A percentile compares a stretch with the other conserved stretches of the same genome.
phyloP scores from a whole-genome alignment of 1,140 invertebrate species.

The Chrysomallon squamiferum region DNA sequence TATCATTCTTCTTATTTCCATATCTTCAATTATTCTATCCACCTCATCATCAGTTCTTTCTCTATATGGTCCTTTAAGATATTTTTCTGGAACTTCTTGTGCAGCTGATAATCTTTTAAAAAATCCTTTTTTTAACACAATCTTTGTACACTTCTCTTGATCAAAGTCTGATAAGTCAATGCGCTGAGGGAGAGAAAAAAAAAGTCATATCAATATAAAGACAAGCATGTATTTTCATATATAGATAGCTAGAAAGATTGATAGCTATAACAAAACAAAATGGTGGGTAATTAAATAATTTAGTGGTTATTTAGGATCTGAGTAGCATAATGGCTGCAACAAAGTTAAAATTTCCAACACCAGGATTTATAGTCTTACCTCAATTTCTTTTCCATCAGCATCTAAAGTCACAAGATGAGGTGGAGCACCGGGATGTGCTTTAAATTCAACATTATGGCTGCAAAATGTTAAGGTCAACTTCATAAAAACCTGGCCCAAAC shows the following conservation, averaged over 20 bases:
- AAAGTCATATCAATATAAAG: too few relatives aligned
- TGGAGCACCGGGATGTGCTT: slow-evolving; percentile 31
- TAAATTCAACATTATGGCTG: slow-evolving; percentile 45
- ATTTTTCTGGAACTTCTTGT: slow-evolving; percentile 15
- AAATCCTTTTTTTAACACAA: slow-evolving; percentile 22
- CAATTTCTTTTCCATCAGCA: slow-evolving; percentile 25
- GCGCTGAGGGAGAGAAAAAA: slow-evolving; percentile 22
- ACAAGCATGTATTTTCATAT: too few relatives aligned
- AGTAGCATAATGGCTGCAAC: not conserved
- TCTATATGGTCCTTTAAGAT: slow-evolving; percentile 15
- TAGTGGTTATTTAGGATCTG: too few relatives aligned
- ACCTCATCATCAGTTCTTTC: not conserved
- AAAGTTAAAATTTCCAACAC: not conserved
- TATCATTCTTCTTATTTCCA: too few relatives aligned
- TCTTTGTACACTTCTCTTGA: slow-evolving; percentile 15
- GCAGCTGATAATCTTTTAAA: slow-evolving; percentile 14
- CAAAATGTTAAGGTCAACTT: not conserved
- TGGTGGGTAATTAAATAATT: too few relatives aligned
- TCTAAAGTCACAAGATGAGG: slow-evolving; percentile 36
- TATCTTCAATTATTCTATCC: too few relatives aligned
- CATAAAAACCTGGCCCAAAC: not conserved
- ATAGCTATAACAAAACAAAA: too few relatives aligned
- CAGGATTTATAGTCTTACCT: slow-evolving; percentile 28
- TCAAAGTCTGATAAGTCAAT: slow-evolving; percentile 19
- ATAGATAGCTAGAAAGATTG: too few relatives aligned